Evolutionary conservation across 2,888 invertebrate genomes (phyloP).

Genomic region (Endotricha flammealis): DNA sequence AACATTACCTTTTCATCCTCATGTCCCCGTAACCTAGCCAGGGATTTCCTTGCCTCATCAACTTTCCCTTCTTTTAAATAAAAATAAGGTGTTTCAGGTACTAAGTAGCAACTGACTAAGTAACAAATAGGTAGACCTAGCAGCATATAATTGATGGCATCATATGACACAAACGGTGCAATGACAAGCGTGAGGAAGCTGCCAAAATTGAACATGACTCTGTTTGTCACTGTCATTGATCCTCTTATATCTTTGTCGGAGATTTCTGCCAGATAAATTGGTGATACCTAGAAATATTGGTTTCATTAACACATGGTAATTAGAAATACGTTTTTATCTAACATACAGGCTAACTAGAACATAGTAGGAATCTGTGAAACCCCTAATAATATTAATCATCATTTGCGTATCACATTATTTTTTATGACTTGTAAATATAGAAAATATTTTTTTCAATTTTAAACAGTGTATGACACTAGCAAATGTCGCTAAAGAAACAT

Average conservation of each 20-base stretch:
- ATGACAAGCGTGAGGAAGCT: conserved; percentile 52
- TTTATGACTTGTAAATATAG: no score
- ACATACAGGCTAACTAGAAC: no score
- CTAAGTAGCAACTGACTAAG: conserved; percentile 66
- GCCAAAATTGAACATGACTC: conserved; percentile 55
- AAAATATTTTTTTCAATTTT: no score
- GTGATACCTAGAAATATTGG: conserved; percentile 49
- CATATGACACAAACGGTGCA: conserved; percentile 55
- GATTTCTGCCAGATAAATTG: conserved; percentile 62
- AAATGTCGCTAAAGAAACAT: no score
- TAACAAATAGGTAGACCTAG: conserved; percentile 60
- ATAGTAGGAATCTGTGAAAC: no score
- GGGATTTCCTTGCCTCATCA: conserved; percentile 54
- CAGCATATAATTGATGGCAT: conserved; percentile 55
- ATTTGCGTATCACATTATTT: no score
- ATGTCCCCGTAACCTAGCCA: conserved; percentile 52
- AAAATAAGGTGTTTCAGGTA: conserved; percentile 80
- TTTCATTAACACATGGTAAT: no score
- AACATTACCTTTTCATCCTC: conserved; percentile 38
- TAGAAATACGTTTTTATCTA: no score
- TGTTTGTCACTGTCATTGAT: conserved; percentile 39
- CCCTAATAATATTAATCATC: no score
- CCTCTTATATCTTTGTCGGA: conserved; percentile 64
- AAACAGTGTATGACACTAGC: no score
- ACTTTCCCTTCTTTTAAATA: conserved; percentile 70